These are phyloP conservation scores for Stratiomys singularior DNA, from an alignment of 2,888 invertebrate species.

Conservation along the genomic window DNA sequence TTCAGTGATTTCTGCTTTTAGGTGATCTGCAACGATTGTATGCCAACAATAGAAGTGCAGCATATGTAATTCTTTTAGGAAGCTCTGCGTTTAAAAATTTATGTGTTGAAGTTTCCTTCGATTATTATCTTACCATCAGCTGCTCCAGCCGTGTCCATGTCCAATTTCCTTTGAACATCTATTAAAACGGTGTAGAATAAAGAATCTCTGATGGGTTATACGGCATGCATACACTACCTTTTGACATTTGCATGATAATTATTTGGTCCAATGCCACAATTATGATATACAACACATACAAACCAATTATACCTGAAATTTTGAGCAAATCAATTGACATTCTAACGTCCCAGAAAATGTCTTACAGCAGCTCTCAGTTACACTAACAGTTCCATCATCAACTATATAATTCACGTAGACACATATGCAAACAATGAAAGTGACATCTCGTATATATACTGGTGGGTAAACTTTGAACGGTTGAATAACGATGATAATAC, in stretches of 20 bases:
- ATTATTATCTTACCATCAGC: constrained; percentile 34
- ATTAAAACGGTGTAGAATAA: background rate
- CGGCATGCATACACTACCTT: constrained; percentile 44
- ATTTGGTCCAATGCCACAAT: constrained; percentile 56
- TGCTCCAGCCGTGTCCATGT: constrained; percentile 6
- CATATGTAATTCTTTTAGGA: background rate
- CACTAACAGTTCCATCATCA: constrained; percentile 52
- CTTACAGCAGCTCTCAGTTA: background rate
- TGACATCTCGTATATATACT: constrained; percentile 55
- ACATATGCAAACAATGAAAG: constrained; percentile 55
- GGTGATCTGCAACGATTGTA: background rate
- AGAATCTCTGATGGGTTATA: background rate
- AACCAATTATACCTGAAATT: constrained; percentile 53
- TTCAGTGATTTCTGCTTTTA: constrained; percentile 19
- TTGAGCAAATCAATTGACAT: background rate
- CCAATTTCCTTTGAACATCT: constrained; percentile 31
- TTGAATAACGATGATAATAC: constrained; percentile 67
- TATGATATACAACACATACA: constrained; percentile 55
- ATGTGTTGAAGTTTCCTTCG: too few species aligned
- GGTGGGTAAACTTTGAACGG: constrained; percentile 66
- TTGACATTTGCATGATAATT: constrained; percentile 52
- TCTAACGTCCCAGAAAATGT: background rate
- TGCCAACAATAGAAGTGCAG: background rate
- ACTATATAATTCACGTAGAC: constrained; percentile 55
- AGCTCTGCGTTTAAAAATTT: too few species aligned